phyloP scores from a whole-genome alignment of 2,113 vertebrate genomes.

The Jaculus jaculus region DNA sequence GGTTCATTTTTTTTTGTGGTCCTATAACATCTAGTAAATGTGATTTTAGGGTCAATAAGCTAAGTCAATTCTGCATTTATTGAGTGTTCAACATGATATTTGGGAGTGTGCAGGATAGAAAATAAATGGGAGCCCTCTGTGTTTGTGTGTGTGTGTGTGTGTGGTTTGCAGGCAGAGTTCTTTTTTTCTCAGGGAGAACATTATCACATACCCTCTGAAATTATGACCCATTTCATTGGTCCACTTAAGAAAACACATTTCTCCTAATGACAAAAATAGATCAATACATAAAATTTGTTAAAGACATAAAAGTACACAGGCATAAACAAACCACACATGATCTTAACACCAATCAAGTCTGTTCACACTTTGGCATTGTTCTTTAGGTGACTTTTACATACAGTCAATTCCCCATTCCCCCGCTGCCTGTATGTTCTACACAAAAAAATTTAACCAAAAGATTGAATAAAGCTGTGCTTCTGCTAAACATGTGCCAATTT shows the following conservation, averaged over 20 bases:
- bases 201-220: not conserved
- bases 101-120: accelerated
- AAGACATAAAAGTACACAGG: not conserved
- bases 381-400: not conserved
- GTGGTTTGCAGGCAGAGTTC: not conserved
- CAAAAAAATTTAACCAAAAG: not conserved
- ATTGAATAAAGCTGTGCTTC: not conserved
- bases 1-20: not conserved
- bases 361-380: not conserved
- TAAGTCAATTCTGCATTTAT: not conserved
- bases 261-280: not conserved
- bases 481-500: too few species aligned
- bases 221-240: not conserved
- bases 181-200: not conserved
- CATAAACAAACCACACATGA: not conserved
- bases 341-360: not conserved
- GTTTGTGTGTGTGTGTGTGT: not conserved
- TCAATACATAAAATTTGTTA: not conserved
- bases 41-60: slow-evolving; percentile 16
- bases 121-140: not conserved
- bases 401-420: not conserved
- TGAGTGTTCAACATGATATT: not conserved
- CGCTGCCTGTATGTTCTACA: not conserved
- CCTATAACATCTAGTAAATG: not conserved
- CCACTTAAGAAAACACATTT: not conserved